phyloP scores from a whole-genome alignment of 2,888 invertebrate genomes.

The Ceriagrion tenellum region DNA sequence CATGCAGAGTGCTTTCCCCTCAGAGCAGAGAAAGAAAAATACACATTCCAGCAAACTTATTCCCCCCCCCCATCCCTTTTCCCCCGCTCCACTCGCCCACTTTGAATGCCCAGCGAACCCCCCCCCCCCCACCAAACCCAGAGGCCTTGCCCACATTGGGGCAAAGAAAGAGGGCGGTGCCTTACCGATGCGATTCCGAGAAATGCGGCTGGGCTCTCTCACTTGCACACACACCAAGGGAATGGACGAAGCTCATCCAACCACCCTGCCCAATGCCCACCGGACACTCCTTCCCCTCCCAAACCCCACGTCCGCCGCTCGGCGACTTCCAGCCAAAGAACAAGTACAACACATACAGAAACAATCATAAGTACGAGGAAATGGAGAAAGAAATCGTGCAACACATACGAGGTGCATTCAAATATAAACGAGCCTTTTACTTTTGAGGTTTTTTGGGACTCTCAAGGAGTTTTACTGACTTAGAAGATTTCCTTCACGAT shows the following conservation, averaged over 20 bases:
- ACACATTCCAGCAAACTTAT: not conserved
- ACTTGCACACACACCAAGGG: not conserved
- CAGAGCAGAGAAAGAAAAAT: not conserved
- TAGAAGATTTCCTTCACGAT: no score
- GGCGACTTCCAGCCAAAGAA: no score
- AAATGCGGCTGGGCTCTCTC: conserved; percentile 46
- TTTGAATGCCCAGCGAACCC: not conserved
- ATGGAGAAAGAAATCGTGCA: no score
- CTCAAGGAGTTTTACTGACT: no score
- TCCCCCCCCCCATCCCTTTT: no score
- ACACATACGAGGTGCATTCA: no score
- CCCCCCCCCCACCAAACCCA: not conserved
- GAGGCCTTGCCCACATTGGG: not conserved
- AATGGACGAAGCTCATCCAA: not conserved
- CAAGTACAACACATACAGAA: no score
- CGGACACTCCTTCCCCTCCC: not conserved
- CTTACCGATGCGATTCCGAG: conserved; percentile 57
- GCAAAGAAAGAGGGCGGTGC: not conserved
- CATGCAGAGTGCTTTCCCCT: conserved; percentile 13
- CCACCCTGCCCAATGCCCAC: not conserved
- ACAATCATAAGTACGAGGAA: no score
- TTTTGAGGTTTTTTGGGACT: no score
- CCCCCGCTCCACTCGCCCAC: not conserved
- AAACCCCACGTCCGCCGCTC: no score
- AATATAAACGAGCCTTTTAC: no score